Percentiles rank a stretch among this genome's conserved stretches.
Evolutionary conservation across 2,888 invertebrate genomes (phyloP).

Genomic region (Panopea generosa): DNA sequence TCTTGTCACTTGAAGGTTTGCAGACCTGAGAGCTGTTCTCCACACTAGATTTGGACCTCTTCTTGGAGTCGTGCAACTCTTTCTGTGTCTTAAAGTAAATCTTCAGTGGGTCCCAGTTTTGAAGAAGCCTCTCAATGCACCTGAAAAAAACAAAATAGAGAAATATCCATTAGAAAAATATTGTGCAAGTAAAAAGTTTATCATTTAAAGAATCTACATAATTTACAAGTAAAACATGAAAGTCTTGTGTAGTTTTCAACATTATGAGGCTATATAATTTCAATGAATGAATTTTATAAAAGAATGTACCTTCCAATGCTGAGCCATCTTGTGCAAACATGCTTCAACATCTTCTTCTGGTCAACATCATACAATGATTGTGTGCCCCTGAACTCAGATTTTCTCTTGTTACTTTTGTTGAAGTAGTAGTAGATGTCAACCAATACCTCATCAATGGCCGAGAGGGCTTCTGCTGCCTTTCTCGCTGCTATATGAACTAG

Average conservation of each 20-base stretch:
- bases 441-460: too few species aligned
- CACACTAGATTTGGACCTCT: neutral
- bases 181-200: too few species aligned
- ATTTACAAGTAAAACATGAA: too few species aligned
- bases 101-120: constrained; percentile 54
- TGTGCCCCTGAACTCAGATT: constrained; percentile 23
- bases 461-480: constrained; percentile 36
- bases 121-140: too few species aligned
- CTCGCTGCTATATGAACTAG: constrained; percentile 37
- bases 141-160: neutral
- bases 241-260: too few species aligned
- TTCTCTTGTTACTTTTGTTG: constrained; percentile 36
- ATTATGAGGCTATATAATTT: too few species aligned
- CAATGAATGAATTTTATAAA: too few species aligned
- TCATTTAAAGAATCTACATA: too few species aligned
- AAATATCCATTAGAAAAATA: too few species aligned
- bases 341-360: constrained; percentile 35
- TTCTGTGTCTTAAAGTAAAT: constrained; percentile 34
- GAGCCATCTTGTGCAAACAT: constrained; percentile 48
- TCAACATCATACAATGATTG: constrained; percentile 32
- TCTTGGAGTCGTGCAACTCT: constrained; percentile 10
- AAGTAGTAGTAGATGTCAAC: constrained; percentile 46
- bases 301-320: too few species aligned
- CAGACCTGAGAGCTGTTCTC: constrained; percentile 7
- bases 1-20: neutral